Evolutionary conservation across 2,113 vertebrate genomes (phyloP).

Genomic region (Sinocyclocheilus grahami): DNA sequence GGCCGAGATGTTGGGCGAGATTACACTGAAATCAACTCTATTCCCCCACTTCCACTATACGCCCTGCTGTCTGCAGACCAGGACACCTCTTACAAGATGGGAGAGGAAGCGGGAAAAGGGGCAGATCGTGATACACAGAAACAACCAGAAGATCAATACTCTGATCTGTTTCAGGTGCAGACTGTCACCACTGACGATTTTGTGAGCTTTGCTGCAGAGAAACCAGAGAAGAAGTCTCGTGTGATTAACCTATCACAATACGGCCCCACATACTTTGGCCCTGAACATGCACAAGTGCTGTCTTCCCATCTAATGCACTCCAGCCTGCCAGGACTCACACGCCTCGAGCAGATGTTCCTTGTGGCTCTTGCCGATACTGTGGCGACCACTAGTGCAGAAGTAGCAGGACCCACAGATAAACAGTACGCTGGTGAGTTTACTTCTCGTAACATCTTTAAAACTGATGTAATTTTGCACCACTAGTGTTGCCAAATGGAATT

Average conservation of each 20-base stretch:
- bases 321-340: constrained; percentile 93
- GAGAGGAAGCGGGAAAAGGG: constrained; percentile 82
- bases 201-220: constrained; percentile 90
- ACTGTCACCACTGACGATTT: constrained; percentile 91
- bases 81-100: constrained; percentile 84
- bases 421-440: constrained; percentile 71
- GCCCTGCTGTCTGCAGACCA: constrained; percentile 91
- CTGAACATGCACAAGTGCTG: constrained; percentile 93
- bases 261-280: constrained; percentile 92
- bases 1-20: constrained; percentile 94
- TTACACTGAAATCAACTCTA: constrained; percentile 97
- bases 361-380: constrained; percentile 97
- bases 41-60: constrained; percentile 92
- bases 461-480: too few species aligned
- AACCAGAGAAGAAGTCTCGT: constrained; percentile 90
- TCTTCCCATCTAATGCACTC: constrained; percentile 99
- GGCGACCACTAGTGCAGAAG: constrained; percentile 92
- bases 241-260: constrained; percentile 97
- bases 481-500: too few species aligned
- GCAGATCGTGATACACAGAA: constrained; percentile 75
- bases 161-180: constrained; percentile 90
- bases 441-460: too few species aligned
- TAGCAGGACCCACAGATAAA: constrained; percentile 87
- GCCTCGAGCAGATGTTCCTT: constrained; percentile 98
- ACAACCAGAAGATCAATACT: constrained; percentile 87